Percentiles rank a stretch among this genome's conserved stretches.
These are phyloP conservation scores for Tortricodes alternella DNA, from an alignment of 2,888 invertebrate species.

Conservation along the genomic window DNA sequence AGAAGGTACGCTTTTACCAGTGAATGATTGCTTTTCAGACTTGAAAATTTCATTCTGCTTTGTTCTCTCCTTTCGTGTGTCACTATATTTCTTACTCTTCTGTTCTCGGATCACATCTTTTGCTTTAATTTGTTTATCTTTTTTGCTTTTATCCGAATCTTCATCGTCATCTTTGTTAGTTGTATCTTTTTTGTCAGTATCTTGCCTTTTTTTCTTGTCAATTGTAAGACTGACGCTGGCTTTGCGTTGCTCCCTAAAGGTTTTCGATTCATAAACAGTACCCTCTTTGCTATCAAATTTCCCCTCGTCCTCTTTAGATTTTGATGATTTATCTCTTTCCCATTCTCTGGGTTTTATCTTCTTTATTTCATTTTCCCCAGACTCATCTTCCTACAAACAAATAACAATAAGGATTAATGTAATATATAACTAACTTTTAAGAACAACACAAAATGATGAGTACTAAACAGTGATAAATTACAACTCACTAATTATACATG, in stretches of 20 bases:
- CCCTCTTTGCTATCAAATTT: slow-evolving; percentile 61
- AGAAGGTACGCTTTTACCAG: slow-evolving; percentile 64
- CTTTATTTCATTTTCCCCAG: slow-evolving; percentile 68
- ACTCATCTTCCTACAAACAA: slow-evolving; percentile 69
- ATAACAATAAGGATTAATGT: slow-evolving; percentile 1
- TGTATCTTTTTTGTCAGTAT: slow-evolving; percentile 69
- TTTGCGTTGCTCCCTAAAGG: slow-evolving; percentile 71
- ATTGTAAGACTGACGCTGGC: slow-evolving; percentile 51
- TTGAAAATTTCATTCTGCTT: slow-evolving; percentile 61
- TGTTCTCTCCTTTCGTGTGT: slow-evolving; percentile 73
- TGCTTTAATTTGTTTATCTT: slow-evolving; percentile 68
- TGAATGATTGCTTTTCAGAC: slow-evolving; percentile 66
- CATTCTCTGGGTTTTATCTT: slow-evolving; percentile 76
- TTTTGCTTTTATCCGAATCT: slow-evolving; percentile 65
- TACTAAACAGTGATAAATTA: background rate
- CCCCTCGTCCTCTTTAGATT: slow-evolving; percentile 61
- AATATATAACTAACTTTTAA: background rate
- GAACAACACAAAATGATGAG: slow-evolving; percentile 1
- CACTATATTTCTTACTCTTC: slow-evolving; percentile 78
- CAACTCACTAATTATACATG: background rate
- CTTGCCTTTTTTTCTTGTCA: slow-evolving; percentile 75
- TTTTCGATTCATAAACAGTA: slow-evolving; percentile 69
- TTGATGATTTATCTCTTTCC: slow-evolving; percentile 68
- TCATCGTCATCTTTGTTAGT: slow-evolving; percentile 73
- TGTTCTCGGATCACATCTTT: slow-evolving; percentile 74